Evolutionary conservation across 1,140 invertebrate species (phyloP), one percentile per base, ranked within the genome.

Genomic region (Leptonema lineaticorne): DNA sequence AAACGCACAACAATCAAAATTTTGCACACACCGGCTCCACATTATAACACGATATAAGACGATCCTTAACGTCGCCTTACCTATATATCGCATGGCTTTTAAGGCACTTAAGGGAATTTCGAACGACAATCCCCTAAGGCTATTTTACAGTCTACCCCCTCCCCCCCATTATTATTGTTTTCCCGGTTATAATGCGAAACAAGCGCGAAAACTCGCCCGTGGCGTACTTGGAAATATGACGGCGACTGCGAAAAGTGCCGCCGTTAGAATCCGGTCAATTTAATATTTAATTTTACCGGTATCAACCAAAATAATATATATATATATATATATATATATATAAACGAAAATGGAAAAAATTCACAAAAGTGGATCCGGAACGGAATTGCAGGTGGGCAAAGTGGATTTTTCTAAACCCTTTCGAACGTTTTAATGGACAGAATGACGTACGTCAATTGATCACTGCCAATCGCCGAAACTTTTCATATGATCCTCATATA

Each of bases 331-430:
- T 41, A 41, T 11, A 41, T 11, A 41, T 16, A n/a, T n/a, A n/a
- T n/a, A n/a, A n/a, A n/a, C n/a, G n/a, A n/a, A n/a, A n/a, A n/a
- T 45, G 37, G 16, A 9, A 45, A 45, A 45, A 45, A 53, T 24
- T 14, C 8, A 26, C 37, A 11, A 33, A n/a, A 33, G 18, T 50
- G 50, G 50, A 14, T 26, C 37, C 22, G 50, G 14, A 20, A 22
- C 50, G 50, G 27, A 53, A 53, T 26, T 53, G 50, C 50, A 53
- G 50, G 50, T 53, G 50, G 18, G n/a, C n/a, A n/a, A n/a, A n/a
- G n/a, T n/a, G 16, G 37, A 41, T 41, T 41, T 16, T 41, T 16
- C 14, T 24, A 14, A 22, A 53, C 50, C 50, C 50, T 53, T 26
- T 24, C 22, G 24, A 24, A 5, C 9, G 16, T n/a, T 41, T 41